These are phyloP conservation scores for Chitala chitala DNA, from an alignment of 2,113 vertebrate genomes.

Conservation along the genomic window DNA sequence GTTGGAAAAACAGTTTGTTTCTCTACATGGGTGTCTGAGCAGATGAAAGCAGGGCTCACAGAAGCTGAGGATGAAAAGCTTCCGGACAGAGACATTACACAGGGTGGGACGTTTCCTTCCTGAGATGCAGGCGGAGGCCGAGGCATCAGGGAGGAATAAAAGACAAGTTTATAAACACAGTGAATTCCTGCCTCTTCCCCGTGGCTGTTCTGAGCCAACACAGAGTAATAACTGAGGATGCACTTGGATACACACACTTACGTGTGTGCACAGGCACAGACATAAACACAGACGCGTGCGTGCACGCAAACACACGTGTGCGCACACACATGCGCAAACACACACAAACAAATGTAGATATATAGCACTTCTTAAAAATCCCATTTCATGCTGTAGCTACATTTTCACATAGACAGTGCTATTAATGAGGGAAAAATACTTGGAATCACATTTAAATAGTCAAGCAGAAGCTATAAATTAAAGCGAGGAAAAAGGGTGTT, in stretches of 20 bases:
- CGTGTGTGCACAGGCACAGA: too few relatives aligned
- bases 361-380: too few relatives aligned
- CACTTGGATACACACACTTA: too few relatives aligned
- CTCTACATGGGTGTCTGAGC: background rate
- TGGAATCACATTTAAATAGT: too few relatives aligned
- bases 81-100: conserved; percentile 6
- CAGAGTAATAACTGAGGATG: background rate
- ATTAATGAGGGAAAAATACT: too few relatives aligned
- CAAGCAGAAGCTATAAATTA: too few relatives aligned
- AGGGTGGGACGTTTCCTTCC: conserved; percentile 52
- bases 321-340: too few relatives aligned
- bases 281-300: background rate
- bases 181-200: background rate
- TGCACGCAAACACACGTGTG: background rate
- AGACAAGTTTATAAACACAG: conserved; percentile 43
- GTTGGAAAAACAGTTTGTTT: background rate
- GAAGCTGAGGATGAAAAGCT: background rate
- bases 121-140: conserved; percentile 51
- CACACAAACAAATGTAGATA: too few relatives aligned
- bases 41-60: background rate
- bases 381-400: too few relatives aligned
- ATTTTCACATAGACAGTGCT: too few relatives aligned
- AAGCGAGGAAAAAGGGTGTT: background rate
- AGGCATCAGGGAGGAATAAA: conserved; percentile 51
- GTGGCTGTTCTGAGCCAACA: background rate